phyloP scores from a whole-genome alignment of 2,888 invertebrate species.

The Nephrocerus scutellatus region DNA sequence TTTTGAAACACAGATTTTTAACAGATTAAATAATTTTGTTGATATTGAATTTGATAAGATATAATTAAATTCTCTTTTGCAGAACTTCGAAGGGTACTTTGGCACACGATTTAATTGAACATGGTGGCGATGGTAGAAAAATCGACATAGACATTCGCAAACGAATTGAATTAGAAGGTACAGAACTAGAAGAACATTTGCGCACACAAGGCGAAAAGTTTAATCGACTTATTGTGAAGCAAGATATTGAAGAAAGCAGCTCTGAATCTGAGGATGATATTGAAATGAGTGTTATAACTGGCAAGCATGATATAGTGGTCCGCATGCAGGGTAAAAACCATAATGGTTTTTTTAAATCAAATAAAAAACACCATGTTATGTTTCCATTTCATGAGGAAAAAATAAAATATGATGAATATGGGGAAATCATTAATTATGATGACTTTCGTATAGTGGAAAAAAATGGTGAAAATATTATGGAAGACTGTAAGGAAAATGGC shows the following conservation, averaged over 20 bases:
- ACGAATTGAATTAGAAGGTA: conserved; percentile 67
- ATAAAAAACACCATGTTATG: conserved; percentile 92
- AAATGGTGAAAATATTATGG: conserved; percentile 23
- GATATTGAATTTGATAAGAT: conserved; percentile 3
- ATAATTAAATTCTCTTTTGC: conserved; percentile 12
- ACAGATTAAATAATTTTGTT: not conserved
- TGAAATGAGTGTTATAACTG: conserved; percentile 76
- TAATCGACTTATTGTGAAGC: conserved; percentile 41
- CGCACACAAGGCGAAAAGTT: conserved; percentile 56
- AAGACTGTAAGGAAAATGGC: conserved; percentile 41
- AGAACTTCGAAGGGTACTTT: conserved; percentile 76
- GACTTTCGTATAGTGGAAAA: conserved; percentile 81
- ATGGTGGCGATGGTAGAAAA: conserved; percentile 61
- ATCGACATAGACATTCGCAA: conserved; percentile 64
- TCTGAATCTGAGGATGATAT: conserved; percentile 77
- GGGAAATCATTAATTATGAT: conserved; percentile 88
- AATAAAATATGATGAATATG: conserved; percentile 89
- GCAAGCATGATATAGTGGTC: conserved; percentile 85
- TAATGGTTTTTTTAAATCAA: conserved; percentile 77
- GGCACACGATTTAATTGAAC: conserved; percentile 70
- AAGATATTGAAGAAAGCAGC: conserved; percentile 62
- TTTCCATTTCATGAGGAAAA: conserved; percentile 92
- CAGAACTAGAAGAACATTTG: conserved; percentile 69
- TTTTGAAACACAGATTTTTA: not conserved
- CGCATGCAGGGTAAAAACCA: conserved; percentile 63